Evolutionary conservation across 1,140 invertebrate genomes (phyloP), one percentile per base, ranked within the genome.

Genomic region (Hylaeus anthracinus): DNA sequence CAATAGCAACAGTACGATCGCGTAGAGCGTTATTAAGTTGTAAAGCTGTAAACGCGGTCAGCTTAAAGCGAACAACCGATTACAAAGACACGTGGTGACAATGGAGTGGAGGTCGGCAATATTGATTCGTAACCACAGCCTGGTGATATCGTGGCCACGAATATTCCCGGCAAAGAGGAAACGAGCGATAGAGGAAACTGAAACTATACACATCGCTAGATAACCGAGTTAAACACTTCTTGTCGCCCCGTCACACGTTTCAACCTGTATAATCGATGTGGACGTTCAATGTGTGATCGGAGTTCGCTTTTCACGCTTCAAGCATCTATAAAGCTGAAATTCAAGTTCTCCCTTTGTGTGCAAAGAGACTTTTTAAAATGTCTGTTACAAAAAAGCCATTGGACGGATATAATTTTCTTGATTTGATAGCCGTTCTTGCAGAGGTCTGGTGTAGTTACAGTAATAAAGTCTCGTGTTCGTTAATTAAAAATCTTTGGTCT

Each of bases 41-140:
- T 65, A 81, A 79, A 76, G 82, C 53, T 39, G 67, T 58, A 63
- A 85, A 84, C 26, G 82, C 79, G 83, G 79, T 71, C 83, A 81
- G 72, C 63, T 71, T 45, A 71, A 85, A 86, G 72, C 51, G 72
- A 81, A 51, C 69, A 60, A 15, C 58, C 63, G 55, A 60, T 63
- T 53, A 70, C n/a, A 58, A 82, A 75, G 72, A 53, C 61, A 63
- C 67, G 14, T 61, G 56, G 66, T 82, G 66, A 82, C 84, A 82
- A 86, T 70, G 64, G 37, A 45, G 65, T 79, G 39, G 66, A 86
- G 75, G 74, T 75, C 71, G 72, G 45, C 66, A 60, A 86, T 86
- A 86, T 85, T 53, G 85, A 86, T 86, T 86, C 37, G 73, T 84
- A 56, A 85, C 78, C 74, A 37, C 82, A 61, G 43, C 56, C 15